Conservation (phyloP, 2,888 invertebrate species). For the Tipula unca region DNA sequence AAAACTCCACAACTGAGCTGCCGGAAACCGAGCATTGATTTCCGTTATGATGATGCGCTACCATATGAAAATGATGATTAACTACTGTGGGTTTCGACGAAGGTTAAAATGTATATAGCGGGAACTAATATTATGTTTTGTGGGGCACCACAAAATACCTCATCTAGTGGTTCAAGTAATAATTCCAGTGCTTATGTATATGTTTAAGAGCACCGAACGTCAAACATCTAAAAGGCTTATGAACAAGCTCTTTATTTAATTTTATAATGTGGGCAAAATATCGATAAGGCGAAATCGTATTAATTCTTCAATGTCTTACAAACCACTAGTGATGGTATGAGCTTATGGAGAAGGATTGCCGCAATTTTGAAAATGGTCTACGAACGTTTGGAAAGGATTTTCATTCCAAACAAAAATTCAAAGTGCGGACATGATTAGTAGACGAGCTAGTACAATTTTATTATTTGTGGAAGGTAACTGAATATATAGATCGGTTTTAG, state of each 20-base stretch:
- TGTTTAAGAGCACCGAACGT: conserved; percentile 47
- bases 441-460: too few relatives aligned
- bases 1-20: too few relatives aligned
- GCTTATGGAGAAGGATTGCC: conserved; percentile 93
- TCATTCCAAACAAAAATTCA: conserved; percentile 84
- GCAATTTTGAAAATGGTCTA: conserved; percentile 93
- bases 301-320: conserved; percentile 57
- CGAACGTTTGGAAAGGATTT: conserved; percentile 94
- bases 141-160: not conserved
- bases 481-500: too few relatives aligned
- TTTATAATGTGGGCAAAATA: conserved; percentile 88
- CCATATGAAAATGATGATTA: conserved; percentile 95
- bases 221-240: conserved; percentile 72
- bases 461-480: too few relatives aligned
- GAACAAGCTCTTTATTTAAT: conserved; percentile 79
- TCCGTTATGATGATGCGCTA: conserved; percentile 85
- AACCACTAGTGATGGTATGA: conserved; percentile 58
- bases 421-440: too few relatives aligned
- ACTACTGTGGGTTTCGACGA: conserved; percentile 83
- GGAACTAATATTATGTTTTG: conserved; percentile 30
- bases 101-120: conserved; percentile 48
- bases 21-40: too few relatives aligned
- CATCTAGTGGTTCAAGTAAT: not conserved
- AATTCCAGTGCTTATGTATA: not conserved
- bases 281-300: conserved; percentile 83